phyloP scores from a whole-genome alignment of 2,797 vertebrate genomes.

The Ispidina lecontei region DNA sequence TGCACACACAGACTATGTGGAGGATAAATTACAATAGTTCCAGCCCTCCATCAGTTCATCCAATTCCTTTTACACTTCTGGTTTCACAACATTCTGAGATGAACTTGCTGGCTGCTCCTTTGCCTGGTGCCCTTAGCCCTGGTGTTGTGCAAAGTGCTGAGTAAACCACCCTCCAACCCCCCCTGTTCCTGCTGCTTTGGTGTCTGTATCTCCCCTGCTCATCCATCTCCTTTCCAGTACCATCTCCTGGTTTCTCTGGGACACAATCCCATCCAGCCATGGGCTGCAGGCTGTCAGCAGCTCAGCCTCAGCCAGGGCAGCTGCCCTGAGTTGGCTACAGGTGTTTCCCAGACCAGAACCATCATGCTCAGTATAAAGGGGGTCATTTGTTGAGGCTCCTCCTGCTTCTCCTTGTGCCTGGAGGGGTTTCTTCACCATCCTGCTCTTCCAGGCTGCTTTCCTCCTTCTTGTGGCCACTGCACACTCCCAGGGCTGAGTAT shows the following conservation, averaged over 20 bases:
- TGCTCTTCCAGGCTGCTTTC: background rate
- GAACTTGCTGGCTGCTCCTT: background rate
- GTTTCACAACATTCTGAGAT: background rate
- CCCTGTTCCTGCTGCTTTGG: background rate
- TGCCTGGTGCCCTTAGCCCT: background rate
- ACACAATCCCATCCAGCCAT: background rate
- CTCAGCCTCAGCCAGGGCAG: background rate
- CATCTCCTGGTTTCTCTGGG: background rate
- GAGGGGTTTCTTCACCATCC: background rate
- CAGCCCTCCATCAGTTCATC: background rate
- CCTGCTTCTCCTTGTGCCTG: background rate
- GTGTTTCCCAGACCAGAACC: background rate
- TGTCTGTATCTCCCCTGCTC: background rate
- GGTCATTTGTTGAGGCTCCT: background rate
- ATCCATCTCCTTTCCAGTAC: background rate
- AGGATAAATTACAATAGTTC: background rate
- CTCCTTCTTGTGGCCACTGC: background rate
- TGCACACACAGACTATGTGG: background rate
- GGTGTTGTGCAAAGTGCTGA: background rate
- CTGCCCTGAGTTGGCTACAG: background rate
- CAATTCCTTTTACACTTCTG: background rate
- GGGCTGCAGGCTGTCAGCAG: background rate
- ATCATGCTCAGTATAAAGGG: background rate
- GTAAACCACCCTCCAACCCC: background rate
- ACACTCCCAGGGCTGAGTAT: background rate